Conservation (phyloP, 2,797 vertebrate genomes). For the Protosalanx chinensis region DNA sequence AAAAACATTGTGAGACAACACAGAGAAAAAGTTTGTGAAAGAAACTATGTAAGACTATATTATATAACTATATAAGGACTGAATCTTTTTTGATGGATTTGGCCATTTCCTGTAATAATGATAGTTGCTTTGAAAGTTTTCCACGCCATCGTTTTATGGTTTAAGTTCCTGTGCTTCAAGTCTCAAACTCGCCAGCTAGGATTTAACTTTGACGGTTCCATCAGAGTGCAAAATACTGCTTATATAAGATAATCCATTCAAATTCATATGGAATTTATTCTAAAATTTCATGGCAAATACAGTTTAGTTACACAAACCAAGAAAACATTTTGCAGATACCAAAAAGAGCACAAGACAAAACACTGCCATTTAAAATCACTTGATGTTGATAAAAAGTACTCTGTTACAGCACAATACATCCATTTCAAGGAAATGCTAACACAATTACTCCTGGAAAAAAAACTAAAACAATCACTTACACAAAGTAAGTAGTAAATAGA, state of each 20-base stretch:
- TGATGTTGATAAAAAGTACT: too few relatives aligned
- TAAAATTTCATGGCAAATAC: background rate
- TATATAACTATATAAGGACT: slow-evolving; percentile 9
- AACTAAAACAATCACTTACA: slow-evolving; percentile 12
- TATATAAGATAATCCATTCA: background rate
- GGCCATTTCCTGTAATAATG: slow-evolving; percentile 33
- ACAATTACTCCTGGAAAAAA: background rate
- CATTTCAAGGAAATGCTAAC: background rate
- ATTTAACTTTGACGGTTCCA: background rate
- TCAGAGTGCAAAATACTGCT: background rate
- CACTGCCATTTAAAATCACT: background rate
- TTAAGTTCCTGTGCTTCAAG: slow-evolving; percentile 39
- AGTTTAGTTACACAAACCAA: slow-evolving; percentile 40
- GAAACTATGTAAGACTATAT: background rate
- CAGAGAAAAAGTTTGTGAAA: background rate
- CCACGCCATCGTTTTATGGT: slow-evolving; percentile 37
- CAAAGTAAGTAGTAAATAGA: slow-evolving; percentile 24
- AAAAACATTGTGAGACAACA: background rate
- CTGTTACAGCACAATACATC: slow-evolving; percentile 11
- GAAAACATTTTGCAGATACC: slow-evolving; percentile 20
- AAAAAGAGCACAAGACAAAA: slow-evolving; percentile 7
- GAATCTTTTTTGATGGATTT: slow-evolving; percentile 23
- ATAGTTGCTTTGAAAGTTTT: slow-evolving; percentile 1
- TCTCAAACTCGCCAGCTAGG: background rate
- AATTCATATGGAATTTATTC: slow-evolving; percentile 54